Base-by-base conservation (phyloP, 2,888 invertebrate species). In the Frankliniella fusca region DNA sequence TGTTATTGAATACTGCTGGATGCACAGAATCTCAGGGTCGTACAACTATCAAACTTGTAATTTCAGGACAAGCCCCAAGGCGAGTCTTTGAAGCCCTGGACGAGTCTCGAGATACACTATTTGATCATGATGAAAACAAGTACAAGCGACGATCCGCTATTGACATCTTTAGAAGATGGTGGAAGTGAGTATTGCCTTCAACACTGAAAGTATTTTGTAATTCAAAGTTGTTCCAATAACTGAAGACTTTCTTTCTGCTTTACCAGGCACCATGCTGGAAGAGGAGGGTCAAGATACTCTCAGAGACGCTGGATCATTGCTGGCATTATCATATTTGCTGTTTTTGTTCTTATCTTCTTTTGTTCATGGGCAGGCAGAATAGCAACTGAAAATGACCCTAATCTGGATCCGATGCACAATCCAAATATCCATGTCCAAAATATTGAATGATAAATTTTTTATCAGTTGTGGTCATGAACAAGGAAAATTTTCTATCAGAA, bases 41-140 rank as follows among this genome's bases (percentile, higher is more conserved):
- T 38, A 38, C 38, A 38, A 38, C 38, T 61, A 61, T 61, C 0
- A 0, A 61, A 61, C 70, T 38, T 38, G 38, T 2, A 38, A 38
- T 38, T 83, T 48, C 82, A 83, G 83, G 85, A 87, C 87, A 89
- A 84, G 89, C 88, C 86, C 92, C 91, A 85, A 90, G 93, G 84
- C 92, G 93, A 87, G 90, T 91, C 65, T 92, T 92, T 84, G 93
- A 93, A 86, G 90, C 91, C 81, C 89, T 90, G 54, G 91, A 92
- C 83, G 91, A 92, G 84, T 88, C 90, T 0, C 92, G 91, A 86
- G 87, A 90, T 80, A 87, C 90, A 7, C 89, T 89, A 28, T 93
- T 92, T 86, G 96, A 97, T 88, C 95, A 96, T 87, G 97, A 97
- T 89, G 96, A 96, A 86, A 95, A 97, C 87, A 98, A 99, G 89